phyloP scores from a whole-genome alignment of 2,113 vertebrate species.

The Labeo catla region DNA sequence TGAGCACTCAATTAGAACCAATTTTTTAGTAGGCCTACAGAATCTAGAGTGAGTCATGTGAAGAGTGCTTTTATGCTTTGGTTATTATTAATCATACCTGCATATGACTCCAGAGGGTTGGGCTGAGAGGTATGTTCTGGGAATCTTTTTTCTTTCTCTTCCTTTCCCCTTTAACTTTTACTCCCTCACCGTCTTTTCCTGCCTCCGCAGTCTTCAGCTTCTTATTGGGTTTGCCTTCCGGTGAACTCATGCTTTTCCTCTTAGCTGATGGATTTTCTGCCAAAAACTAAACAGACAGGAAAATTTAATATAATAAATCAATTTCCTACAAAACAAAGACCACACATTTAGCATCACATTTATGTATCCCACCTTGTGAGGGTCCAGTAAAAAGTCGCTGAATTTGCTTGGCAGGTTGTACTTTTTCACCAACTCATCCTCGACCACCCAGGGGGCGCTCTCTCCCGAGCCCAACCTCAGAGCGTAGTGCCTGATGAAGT shows the following conservation, averaged over 20 bases:
- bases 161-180: slow-evolving; percentile 70
- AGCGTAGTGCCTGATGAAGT: slow-evolving; percentile 94
- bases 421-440: slow-evolving; percentile 94
- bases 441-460: slow-evolving; percentile 96
- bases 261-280: slow-evolving; percentile 90
- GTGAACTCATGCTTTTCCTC: slow-evolving; percentile 84
- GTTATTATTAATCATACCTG: slow-evolving; percentile 69
- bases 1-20: neutral
- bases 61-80: neutral
- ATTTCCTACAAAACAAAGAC: neutral
- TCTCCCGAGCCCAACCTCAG: slow-evolving; percentile 89
- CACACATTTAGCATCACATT: neutral
- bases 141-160: slow-evolving; percentile 75
- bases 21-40: too few species aligned
- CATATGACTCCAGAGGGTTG: slow-evolving; percentile 90
- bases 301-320: neutral
- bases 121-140: slow-evolving; percentile 82
- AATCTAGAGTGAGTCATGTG: neutral
- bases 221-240: slow-evolving; percentile 86
- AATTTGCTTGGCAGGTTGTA: slow-evolving; percentile 96
- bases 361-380: slow-evolving; percentile 85
- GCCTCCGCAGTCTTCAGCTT: slow-evolving; percentile 77
- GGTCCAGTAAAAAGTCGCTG: slow-evolving; percentile 94
- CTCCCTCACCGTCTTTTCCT: slow-evolving; percentile 68
- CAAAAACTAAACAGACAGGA: slow-evolving; percentile 82